Evolutionary conservation across 1,140 invertebrate species (phyloP).

Genomic region (Temnothorax nylanderi): DNA sequence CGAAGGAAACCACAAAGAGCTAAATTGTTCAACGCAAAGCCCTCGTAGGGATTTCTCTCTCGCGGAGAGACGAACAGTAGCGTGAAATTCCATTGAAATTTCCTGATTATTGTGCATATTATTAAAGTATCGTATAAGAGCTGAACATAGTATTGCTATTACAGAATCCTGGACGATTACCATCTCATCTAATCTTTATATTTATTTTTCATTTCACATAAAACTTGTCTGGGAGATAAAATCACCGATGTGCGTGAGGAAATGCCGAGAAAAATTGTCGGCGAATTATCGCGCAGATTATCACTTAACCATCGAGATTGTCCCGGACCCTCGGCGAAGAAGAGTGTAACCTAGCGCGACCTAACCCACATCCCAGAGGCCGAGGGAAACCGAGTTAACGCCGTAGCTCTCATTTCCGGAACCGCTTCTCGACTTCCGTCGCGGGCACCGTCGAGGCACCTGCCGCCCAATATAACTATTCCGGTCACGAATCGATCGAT

Average conservation of each 20-base stretch:
- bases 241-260: neutral
- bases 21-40: constrained; percentile 56
- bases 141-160: neutral
- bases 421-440: constrained; percentile 82
- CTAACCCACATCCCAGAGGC: constrained; percentile 67
- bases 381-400: constrained; percentile 79
- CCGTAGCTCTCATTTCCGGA: constrained; percentile 84
- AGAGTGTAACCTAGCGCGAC: neutral
- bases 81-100: neutral
- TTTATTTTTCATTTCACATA: neutral
- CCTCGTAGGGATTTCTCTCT: constrained; percentile 56
- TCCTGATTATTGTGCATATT: neutral
- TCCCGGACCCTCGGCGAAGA: constrained; percentile 17
- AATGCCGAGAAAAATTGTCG: neutral
- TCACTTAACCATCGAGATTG: constrained; percentile 14
- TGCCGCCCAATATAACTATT: constrained; percentile 31
- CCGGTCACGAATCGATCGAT: constrained; percentile 38
- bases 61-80: neutral
- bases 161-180: neutral
- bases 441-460: constrained; percentile 72
- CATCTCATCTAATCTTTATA: neutral
- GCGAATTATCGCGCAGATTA: neutral
- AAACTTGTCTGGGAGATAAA: neutral
- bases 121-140: neutral
- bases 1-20: constrained; percentile 58